These are phyloP conservation scores for Spodoptera frugiperda DNA, from an alignment of 1,140 invertebrate genomes.

Conservation along the genomic window DNA sequence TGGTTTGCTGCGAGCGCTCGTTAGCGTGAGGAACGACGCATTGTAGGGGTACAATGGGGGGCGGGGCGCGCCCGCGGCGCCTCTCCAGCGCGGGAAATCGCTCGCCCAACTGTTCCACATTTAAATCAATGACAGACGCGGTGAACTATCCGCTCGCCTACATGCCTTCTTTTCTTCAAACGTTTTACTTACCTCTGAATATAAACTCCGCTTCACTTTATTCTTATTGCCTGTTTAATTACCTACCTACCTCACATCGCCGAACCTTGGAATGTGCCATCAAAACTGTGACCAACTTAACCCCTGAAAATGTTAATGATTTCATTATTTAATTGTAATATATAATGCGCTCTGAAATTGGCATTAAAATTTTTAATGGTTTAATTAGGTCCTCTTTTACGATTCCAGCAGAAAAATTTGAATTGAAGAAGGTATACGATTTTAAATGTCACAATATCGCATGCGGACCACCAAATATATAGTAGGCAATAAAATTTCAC, in stretches of 20 bases:
- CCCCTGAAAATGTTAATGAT: neutral
- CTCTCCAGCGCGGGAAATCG: constrained; percentile 65
- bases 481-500: no score
- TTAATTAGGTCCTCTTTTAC: constrained; percentile 21
- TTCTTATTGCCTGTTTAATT: neutral
- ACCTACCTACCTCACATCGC: neutral
- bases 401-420: constrained; percentile 11
- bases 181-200: neutral
- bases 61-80: constrained; percentile 74
- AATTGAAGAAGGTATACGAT: constrained; percentile 14
- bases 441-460: neutral
- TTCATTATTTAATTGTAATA: constrained; percentile 5
- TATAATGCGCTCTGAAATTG: neutral
- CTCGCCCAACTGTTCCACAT: constrained; percentile 57
- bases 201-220: neutral
- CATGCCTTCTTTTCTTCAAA: neutral
- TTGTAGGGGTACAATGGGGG: constrained; percentile 81
- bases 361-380: constrained; percentile 2
- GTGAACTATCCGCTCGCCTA: constrained; percentile 42
- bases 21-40: constrained; percentile 83
- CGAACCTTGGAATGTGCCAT: constrained; percentile 1
- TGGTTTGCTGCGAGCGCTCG: constrained; percentile 81
- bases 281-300: neutral
- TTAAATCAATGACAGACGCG: constrained; percentile 69
- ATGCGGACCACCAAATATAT: neutral